Evolutionary conservation across 2,888 invertebrate species (phyloP).

Genomic region (Alloplasta piceator): DNA sequence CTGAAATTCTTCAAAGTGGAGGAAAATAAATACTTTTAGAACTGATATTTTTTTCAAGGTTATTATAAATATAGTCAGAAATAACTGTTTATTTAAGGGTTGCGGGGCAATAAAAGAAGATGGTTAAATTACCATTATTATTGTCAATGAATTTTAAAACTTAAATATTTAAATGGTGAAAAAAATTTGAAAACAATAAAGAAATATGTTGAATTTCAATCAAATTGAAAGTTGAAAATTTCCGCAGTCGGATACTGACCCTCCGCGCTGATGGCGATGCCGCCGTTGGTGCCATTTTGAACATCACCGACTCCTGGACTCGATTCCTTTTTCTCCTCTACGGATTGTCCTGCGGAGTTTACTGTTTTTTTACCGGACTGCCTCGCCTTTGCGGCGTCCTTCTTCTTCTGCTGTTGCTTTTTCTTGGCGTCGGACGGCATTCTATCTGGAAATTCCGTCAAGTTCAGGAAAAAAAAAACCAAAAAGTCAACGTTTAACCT

Average conservation of each 20-base stretch:
- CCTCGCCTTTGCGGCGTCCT: conserved; percentile 94
- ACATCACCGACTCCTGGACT: conserved; percentile 81
- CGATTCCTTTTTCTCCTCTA: conserved; percentile 85
- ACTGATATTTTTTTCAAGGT: too few relatives aligned
- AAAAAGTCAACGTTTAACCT: conserved; percentile 42
- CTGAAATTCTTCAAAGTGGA: background rate
- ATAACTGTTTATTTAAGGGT: too few relatives aligned
- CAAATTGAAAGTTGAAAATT: background rate
- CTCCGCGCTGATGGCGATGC: conserved; percentile 86
- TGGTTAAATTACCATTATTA: too few relatives aligned
- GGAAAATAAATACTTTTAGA: too few relatives aligned
- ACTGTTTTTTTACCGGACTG: conserved; percentile 82
- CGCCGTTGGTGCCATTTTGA: conserved; percentile 85
- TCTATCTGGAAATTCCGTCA: conserved; percentile 66
- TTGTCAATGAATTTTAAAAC: too few relatives aligned
- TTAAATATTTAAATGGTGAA: too few relatives aligned
- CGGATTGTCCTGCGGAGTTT: conserved; percentile 74
- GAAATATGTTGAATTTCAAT: background rate
- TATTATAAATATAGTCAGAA: too few relatives aligned
- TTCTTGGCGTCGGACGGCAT: conserved; percentile 99
- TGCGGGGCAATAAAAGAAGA: too few relatives aligned
- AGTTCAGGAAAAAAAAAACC: conserved; percentile 8
- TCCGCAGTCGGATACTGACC: conserved; percentile 83
- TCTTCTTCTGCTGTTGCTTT: conserved; percentile 98
- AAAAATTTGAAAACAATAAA: background rate